Evolutionary conservation across 1,140 invertebrate genomes (phyloP), one percentile per base, ranked within the genome.

Genomic region (Drosophila takahashii): DNA sequence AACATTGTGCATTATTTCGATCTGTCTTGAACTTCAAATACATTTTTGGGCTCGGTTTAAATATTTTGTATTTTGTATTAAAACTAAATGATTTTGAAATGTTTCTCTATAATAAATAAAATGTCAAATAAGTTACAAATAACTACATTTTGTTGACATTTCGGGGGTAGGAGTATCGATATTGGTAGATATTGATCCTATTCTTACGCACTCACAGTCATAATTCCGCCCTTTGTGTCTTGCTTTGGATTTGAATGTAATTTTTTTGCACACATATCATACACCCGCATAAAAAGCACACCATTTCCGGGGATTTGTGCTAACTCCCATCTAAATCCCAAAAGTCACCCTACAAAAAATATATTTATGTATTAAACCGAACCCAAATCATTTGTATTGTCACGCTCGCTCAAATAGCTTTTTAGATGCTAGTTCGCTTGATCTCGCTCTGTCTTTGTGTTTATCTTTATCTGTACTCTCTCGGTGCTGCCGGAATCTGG

Each of bases 401-500:
- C 39, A 54, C 58, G 62, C 53, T 47, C 45, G 71, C 71, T 64
- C 56, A 64, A 52, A 59, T 51, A 42, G 65, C 52, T 71, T 44
- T 51, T 50, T 80, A 76, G 60, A 64, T 84, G 77, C 50, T 84
- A 72, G 65, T 67, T 84, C 70, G 56, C 50, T 70, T 47, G 42
- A 47, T 58, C 29, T 47, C 13, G 15, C 34, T 58, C 54, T 65
- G 22, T 65, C 48, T 34, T 18, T 51, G 29, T 16, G 29, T 34
- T 9, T 39, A n/a, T 36, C 18, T 48, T n/a, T 3, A 16, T 16
- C 44, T 48, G 37, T 32, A 16, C 18, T 27, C 15, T 41, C 26
- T 29, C 54, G 34, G 29, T 51, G 48, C 29, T 51, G 48, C 29
- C 48, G 32, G 48, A 34, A 51, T 51, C 27, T 16, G 29, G 29